Conservation (phyloP, 2,797 vertebrate species). For the Hapalemur alaotrensis region DNA sequence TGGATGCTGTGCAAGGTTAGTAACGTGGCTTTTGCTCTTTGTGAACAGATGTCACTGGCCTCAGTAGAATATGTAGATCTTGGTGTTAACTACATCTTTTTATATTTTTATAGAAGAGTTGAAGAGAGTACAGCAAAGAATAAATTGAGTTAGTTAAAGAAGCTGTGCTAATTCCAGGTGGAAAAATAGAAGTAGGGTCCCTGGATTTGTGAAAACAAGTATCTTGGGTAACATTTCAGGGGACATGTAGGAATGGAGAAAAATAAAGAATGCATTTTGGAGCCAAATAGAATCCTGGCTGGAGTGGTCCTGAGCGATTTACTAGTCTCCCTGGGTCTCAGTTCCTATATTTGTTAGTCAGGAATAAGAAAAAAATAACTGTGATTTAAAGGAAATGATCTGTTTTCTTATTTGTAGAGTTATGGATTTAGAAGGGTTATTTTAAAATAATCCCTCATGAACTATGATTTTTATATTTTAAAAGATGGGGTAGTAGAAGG, state of each 20-base stretch:
- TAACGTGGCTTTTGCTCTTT: background rate
- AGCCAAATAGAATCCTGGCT: background rate
- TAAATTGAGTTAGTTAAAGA: background rate
- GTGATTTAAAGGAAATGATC: background rate
- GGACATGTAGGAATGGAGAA: background rate
- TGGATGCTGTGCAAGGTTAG: conserved; percentile 12
- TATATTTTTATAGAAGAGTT: background rate
- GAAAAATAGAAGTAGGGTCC: background rate
- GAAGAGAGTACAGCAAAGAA: background rate
- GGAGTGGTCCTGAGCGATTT: background rate
- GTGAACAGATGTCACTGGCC: background rate
- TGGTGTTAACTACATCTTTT: background rate
- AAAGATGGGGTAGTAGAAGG: background rate
- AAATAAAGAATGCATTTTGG: background rate
- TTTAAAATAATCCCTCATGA: background rate
- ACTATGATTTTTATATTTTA: background rate
- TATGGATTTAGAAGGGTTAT: background rate
- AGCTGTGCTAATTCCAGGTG: background rate
- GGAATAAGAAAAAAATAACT: background rate
- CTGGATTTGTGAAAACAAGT: background rate
- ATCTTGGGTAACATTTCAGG: background rate
- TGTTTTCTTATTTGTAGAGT: conserved; percentile 16
- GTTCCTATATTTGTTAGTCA: background rate
- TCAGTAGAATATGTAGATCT: background rate
- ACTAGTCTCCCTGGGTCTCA: background rate